Percentiles rank a stretch among this genome's conserved stretches.
phyloP scores from a whole-genome alignment of 2,113 vertebrate species.

The Rafetus swinhoei region DNA sequence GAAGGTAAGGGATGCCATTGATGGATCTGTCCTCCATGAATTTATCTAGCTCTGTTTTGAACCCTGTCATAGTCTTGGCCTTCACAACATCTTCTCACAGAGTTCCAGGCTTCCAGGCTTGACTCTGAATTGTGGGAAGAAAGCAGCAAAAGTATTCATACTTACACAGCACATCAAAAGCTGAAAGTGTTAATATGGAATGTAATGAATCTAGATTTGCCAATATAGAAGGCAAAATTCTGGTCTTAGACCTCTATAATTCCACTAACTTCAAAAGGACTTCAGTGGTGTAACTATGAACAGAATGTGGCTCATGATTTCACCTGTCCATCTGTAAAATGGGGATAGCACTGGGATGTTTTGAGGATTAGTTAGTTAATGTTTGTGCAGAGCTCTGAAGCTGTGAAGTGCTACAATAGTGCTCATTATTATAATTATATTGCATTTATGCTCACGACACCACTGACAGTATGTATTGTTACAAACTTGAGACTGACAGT shows the following conservation, averaged over 20 bases:
- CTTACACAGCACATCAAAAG: background rate
- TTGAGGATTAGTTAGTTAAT: background rate
- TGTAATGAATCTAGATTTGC: background rate
- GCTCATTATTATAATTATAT: background rate
- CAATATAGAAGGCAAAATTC: background rate
- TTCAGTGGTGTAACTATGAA: background rate
- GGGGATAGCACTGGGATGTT: background rate
- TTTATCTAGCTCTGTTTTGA: too few relatives aligned
- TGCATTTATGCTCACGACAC: background rate
- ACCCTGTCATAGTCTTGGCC: too few relatives aligned
- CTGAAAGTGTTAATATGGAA: background rate
- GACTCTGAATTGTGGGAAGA: too few relatives aligned
- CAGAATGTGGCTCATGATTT: background rate
- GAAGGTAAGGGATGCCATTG: too few relatives aligned
- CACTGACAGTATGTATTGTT: background rate
- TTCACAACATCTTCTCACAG: too few relatives aligned
- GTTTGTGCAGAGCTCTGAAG: background rate
- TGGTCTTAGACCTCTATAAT: background rate
- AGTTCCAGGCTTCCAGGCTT: too few relatives aligned
- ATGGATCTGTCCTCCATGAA: too few relatives aligned
- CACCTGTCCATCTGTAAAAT: background rate
- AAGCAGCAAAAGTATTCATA: fast-evolving
- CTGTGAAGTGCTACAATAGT: background rate
- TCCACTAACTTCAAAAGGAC: background rate
- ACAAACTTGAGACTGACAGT: background rate